These are phyloP conservation scores for Cyaniris semiargus DNA, from an alignment of 2,888 invertebrate genomes.

Conservation along the genomic window DNA sequence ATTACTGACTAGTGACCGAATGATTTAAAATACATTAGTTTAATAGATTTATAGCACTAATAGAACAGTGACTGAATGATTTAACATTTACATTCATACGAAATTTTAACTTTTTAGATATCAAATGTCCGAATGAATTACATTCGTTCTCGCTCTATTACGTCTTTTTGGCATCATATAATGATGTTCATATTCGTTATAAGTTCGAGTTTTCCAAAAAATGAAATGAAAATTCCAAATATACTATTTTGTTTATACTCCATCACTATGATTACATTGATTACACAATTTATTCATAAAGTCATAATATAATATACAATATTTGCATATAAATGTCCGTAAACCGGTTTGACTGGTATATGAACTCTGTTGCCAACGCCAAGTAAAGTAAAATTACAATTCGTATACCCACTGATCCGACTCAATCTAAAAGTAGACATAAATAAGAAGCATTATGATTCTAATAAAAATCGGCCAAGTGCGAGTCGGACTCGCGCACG, in stretches of 20 bases:
- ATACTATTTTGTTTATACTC: not conserved
- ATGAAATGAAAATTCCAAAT: not conserved
- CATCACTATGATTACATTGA: not conserved
- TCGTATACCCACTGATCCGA: not conserved
- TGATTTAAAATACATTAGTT: no score
- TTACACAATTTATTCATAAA: not conserved
- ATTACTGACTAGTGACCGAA: no score
- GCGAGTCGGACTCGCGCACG: no score
- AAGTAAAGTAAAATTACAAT: not conserved
- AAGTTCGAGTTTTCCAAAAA: not conserved
- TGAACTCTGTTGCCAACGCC: not conserved
- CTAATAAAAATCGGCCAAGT: no score
- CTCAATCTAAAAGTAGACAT: not conserved
- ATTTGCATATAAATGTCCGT: conserved; percentile 12
- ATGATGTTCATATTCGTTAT: not conserved
- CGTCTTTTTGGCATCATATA: no score
- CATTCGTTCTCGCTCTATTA: not conserved
- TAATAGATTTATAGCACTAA: not conserved
- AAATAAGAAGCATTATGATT: not conserved
- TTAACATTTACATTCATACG: not conserved
- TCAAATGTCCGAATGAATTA: not conserved
- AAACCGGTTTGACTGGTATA: conserved; percentile 4
- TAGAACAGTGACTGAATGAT: not conserved
- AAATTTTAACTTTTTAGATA: not conserved
- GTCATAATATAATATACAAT: not conserved